Conservation (phyloP, 2,797 vertebrate species). For the Malurus leucopterus region DNA sequence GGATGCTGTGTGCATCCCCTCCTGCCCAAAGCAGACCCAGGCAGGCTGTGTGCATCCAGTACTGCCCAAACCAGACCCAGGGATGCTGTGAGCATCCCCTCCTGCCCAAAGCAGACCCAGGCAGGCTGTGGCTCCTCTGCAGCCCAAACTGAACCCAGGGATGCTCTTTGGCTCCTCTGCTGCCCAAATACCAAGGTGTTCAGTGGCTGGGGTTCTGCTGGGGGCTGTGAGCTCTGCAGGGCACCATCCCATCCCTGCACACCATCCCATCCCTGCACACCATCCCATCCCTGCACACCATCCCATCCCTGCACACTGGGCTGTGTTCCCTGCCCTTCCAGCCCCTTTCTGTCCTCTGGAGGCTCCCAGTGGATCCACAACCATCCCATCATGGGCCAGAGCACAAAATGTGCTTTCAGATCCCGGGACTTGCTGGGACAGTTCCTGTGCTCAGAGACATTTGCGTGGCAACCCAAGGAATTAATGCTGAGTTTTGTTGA, state of each 20-base stretch:
- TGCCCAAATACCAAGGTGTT: fast-evolving
- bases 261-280: too few species aligned
- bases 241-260: background rate
- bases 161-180: background rate
- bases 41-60: background rate
- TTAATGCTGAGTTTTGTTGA: slow-evolving; percentile 14
- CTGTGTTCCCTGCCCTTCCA: fast-evolving
- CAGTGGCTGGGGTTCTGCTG: background rate
- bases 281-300: too few species aligned
- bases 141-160: background rate
- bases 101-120: too few species aligned
- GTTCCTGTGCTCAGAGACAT: slow-evolving; percentile 19
- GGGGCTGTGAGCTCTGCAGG: background rate
- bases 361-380: slow-evolving; percentile 49
- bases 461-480: background rate
- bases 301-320: background rate
- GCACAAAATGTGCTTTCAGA: slow-evolving; percentile 55
- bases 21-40: too few species aligned
- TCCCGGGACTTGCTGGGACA: slow-evolving; percentile 45
- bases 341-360: background rate
- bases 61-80: fast-evolving
- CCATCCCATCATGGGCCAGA: slow-evolving; percentile 65
- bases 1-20: fast-evolving
- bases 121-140: too few species aligned
- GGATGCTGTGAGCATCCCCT: fast-evolving